Conservation (phyloP, 2,888 invertebrate genomes). For the Caenorhabditis imperialis region DNA sequence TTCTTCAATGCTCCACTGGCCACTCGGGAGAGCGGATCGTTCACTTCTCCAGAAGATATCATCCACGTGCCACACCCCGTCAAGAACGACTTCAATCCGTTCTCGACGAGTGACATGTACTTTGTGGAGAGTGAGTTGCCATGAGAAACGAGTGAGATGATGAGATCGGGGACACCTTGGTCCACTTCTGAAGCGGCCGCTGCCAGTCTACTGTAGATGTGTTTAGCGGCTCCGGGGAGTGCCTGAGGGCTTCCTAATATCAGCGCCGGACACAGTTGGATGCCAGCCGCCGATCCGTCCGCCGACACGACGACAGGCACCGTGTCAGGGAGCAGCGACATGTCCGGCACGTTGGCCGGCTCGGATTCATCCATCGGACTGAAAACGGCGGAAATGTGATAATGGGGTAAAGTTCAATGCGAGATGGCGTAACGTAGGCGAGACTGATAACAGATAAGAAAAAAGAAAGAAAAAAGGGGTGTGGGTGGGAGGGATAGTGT, state of each 20-base stretch:
- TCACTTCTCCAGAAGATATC: constrained; percentile 66
- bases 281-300: constrained; percentile 49
- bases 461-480: constrained; percentile 1
- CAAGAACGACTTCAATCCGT: constrained; percentile 59
- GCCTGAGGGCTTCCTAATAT: constrained; percentile 58
- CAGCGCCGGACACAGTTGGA: constrained; percentile 61
- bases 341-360: constrained; percentile 50
- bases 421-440: neutral
- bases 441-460: neutral
- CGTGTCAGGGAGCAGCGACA: constrained; percentile 57
- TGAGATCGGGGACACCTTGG: constrained; percentile 72
- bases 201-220: constrained; percentile 71
- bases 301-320: constrained; percentile 56
- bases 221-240: constrained; percentile 71
- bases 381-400: neutral
- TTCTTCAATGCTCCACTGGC: constrained; percentile 63
- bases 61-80: constrained; percentile 65
- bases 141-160: constrained; percentile 69
- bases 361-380: constrained; percentile 61
- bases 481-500: constrained; percentile 28
- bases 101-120: constrained; percentile 58
- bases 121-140: constrained; percentile 68
- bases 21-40: constrained; percentile 67
- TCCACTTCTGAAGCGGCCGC: constrained; percentile 70
- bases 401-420: constrained; percentile 6